phyloP scores from a whole-genome alignment of 2,113 vertebrate genomes.

The Ophiodon elongatus region DNA sequence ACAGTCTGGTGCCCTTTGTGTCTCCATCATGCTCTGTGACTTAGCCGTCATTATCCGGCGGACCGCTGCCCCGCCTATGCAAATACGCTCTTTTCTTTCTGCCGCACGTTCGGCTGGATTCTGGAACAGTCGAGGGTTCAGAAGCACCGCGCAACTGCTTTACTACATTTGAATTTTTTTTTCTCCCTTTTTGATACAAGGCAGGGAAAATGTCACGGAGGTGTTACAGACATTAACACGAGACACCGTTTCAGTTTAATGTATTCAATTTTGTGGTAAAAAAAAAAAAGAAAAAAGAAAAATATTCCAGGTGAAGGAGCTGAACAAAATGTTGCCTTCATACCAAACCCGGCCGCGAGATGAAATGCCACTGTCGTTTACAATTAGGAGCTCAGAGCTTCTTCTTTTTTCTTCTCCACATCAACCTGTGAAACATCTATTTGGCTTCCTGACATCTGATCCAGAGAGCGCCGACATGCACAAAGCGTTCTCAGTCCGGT shows the following conservation, averaged over 20 bases:
- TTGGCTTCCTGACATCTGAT: slow-evolving; percentile 70
- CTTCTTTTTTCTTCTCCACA: background rate
- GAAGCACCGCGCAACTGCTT: background rate
- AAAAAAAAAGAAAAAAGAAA: background rate
- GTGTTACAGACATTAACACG: background rate
- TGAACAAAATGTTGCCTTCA: slow-evolving; percentile 15
- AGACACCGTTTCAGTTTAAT: background rate
- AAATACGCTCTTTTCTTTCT: slow-evolving; percentile 16
- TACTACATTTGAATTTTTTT: background rate
- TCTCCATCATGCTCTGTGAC: slow-evolving; percentile 63
- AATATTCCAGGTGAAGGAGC: background rate
- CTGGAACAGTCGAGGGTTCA: too few species aligned
- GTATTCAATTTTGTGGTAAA: background rate
- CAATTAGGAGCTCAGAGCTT: slow-evolving; percentile 12
- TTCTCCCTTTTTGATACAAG: background rate
- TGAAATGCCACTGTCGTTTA: slow-evolving; percentile 43
- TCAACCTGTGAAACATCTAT: slow-evolving; percentile 53
- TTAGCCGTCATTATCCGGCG: slow-evolving; percentile 42
- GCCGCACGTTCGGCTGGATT: slow-evolving; percentile 11
- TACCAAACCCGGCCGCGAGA: slow-evolving; percentile 1
- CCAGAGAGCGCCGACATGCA: slow-evolving; percentile 43
- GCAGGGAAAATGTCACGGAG: background rate
- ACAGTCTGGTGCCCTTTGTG: slow-evolving; percentile 60
- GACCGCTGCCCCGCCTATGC: slow-evolving; percentile 30
- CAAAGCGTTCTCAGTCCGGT: slow-evolving; percentile 50